Evolutionary conservation across 2,888 invertebrate genomes (phyloP), one percentile per base, ranked within the genome.

Genomic region (Hofmannophila pseudospretella): DNA sequence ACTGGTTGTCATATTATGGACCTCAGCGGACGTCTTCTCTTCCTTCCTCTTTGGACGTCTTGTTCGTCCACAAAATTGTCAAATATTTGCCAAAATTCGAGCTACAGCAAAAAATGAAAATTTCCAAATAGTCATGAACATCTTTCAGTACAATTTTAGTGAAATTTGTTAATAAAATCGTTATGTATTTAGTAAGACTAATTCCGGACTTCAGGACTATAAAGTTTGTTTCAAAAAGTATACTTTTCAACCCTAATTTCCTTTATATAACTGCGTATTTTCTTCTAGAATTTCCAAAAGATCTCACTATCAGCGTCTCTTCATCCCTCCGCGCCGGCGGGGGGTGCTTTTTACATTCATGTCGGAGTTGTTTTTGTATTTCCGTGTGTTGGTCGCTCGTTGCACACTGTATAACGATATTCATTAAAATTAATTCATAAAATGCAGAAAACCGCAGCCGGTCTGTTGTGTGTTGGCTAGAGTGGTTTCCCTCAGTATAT

Each of bases 241-340:
- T 26, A 16, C 11, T 37, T 30, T 37, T 35, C 28, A 19, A 8
- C 23, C 4, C 8, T 22, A 5, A 4, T 30, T 14, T 39, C 20
- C 39, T 14, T 39, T 19, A 39, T 25, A 44, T 3, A 31, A 28
- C 4, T 13, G 5, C 29, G 27, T 7, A 38, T 19, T 42, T 23
- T 2, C 9, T 36, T 16, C 34, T 26, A 42, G 41, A 42, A 71
- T 81, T 41, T 51, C 56, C 30, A 61, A 66, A 60, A 76, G 78
- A 67, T 89, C 81, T 36, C 90, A 93, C 68, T 96, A 96, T 74
- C n/a, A n/a, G n/a, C n/a, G n/a, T n/a, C n/a, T n/a, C n/a, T n/a
- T n/a, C n/a, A n/a, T n/a, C n/a, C n/a, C n/a, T n/a, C n/a, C n/a
- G n/a, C n/a, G n/a, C n/a, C n/a, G n/a, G n/a, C n/a, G n/a, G n/a